Percentiles rank a stretch among this genome's conserved stretches.
These are phyloP conservation scores for Astropecten irregularis DNA, from an alignment of 53 echinoderm and acorn worm genomes.

Conservation along the genomic window DNA sequence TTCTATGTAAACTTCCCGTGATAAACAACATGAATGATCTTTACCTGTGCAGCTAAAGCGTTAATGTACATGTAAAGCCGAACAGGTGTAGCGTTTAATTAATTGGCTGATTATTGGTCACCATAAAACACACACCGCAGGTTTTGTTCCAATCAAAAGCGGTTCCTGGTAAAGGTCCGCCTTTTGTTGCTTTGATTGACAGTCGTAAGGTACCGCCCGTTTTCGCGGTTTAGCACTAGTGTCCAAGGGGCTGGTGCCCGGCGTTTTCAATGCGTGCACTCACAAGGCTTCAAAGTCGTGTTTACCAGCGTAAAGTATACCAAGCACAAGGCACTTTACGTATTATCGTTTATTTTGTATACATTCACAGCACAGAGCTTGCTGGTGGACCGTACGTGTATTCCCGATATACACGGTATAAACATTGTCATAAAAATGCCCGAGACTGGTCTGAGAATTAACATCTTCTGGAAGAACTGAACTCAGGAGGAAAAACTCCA, in stretches of 20 bases:
- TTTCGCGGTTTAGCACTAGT: not conserved
- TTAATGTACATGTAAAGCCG: too few species aligned
- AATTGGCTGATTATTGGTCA: conserved; percentile 22
- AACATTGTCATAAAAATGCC: too few species aligned
- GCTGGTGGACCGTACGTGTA: too few species aligned
- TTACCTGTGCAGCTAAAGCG: too few species aligned
- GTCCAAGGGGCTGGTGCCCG: conserved; percentile 13
- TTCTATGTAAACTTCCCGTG: not conserved
- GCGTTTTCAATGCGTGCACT: too few species aligned
- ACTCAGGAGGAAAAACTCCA: too few species aligned
- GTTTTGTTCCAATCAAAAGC: conserved; percentile 54
- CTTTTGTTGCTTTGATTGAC: conserved; percentile 44
- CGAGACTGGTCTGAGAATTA: too few species aligned
- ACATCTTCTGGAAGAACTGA: too few species aligned
- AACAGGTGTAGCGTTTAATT: conserved; percentile 41
- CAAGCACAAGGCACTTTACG: not conserved
- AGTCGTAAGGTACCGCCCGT: conserved; percentile 23
- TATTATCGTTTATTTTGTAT: not conserved
- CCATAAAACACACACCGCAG: not conserved
- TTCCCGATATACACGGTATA: too few species aligned
- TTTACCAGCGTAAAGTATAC: conserved; percentile 30
- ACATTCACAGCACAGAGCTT: not conserved
- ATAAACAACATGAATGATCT: too few species aligned
- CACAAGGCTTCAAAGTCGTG: too few species aligned
- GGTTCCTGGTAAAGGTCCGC: conserved; percentile 26